Percentiles rank a stretch among this genome's conserved stretches.
phyloP scores from a whole-genome alignment of 2,888 invertebrate species.

The Yponomeuta evonymella region DNA sequence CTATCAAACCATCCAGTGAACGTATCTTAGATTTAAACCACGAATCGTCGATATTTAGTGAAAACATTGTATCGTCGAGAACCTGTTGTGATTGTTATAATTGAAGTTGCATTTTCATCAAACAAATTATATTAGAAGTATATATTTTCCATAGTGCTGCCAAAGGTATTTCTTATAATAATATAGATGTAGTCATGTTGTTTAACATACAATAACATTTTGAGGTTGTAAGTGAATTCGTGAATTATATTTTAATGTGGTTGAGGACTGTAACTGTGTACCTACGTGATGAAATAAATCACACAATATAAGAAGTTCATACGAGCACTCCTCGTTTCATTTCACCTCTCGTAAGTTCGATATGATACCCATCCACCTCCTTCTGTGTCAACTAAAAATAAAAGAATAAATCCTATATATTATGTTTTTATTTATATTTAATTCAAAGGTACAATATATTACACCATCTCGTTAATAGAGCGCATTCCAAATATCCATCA shows the following conservation, averaged over 20 bases:
- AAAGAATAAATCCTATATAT: constrained; percentile 62
- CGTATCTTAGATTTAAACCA: constrained; percentile 31
- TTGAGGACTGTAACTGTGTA: constrained; percentile 59
- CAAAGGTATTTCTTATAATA: constrained; percentile 70
- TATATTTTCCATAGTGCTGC: constrained; percentile 78
- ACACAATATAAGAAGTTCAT: constrained; percentile 16
- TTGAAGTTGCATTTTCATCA: constrained; percentile 73
- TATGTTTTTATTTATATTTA: constrained; percentile 74
- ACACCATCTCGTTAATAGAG: constrained; percentile 66
- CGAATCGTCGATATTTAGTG: constrained; percentile 25
- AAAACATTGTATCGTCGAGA: constrained; percentile 60
- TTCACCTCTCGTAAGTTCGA: neutral
- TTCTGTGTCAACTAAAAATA: constrained; percentile 15
- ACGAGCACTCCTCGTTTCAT: constrained; percentile 3
- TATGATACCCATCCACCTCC: neutral
- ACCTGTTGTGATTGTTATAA: constrained; percentile 74
- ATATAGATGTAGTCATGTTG: constrained; percentile 67
- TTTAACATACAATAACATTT: constrained; percentile 66
- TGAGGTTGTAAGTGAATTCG: constrained; percentile 69
- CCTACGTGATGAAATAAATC: constrained; percentile 38
- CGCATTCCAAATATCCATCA: constrained; percentile 57
- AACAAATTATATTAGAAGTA: constrained; percentile 49
- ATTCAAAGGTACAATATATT: constrained; percentile 76
- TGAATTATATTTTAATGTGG: constrained; percentile 68
- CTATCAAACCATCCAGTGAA: constrained; percentile 29